Evolutionary conservation across 2,797 vertebrate species (phyloP), one percentile per base, ranked within the genome.

Genomic region (Staurois parvus): DNA sequence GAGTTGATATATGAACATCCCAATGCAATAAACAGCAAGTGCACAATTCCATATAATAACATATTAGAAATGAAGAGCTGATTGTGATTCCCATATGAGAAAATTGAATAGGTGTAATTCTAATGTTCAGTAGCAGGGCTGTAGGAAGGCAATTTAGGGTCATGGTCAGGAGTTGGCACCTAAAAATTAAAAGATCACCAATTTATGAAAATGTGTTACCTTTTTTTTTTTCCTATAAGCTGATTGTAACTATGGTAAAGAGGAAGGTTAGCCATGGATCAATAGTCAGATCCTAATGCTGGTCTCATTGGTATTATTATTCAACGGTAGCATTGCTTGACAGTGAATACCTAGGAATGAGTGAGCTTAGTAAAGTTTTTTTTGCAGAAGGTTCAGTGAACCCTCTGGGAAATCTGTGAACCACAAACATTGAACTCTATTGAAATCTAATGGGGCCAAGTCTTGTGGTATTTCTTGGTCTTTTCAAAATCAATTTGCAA

Each of bases 21-120:
- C 42, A 67, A 12, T 69, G 81, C 62, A 48, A 69, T 76, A 83
- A 83, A 68, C 28, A 68, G 67, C 6, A 52, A 24, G 52, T 21
- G 75, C 34, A 76, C 62, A 26, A 83, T 83, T n/a, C 21, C n/a
- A 28, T 67, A 24, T n/a, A 56, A 42, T 64, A 40, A 52, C 59
- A 72, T 72, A 26, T 29, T 72, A 62, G 52, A 75, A 75, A 75
- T 74, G 37, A 64, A 82, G 62, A 82, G 62, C 19, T 82, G 34
- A 45, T 48, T 48, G 37, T 66, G 62, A 74, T 34, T 73, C 48
- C 64, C 13, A 72, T 62, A 81, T 72, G 19, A 34, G 2, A 34
- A 52, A 64, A 72, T 72, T 64, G 12, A 28, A 48, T 26, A 73
- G 24, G 37, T 72, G n/a, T 32, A 70, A 72, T 81, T 81, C 52